A percentile compares a stretch with the other conserved stretches of the same genome.
These are phyloP conservation scores for Anaspis maculata DNA, from an alignment of 2,888 invertebrate genomes.

Conservation along the genomic window DNA sequence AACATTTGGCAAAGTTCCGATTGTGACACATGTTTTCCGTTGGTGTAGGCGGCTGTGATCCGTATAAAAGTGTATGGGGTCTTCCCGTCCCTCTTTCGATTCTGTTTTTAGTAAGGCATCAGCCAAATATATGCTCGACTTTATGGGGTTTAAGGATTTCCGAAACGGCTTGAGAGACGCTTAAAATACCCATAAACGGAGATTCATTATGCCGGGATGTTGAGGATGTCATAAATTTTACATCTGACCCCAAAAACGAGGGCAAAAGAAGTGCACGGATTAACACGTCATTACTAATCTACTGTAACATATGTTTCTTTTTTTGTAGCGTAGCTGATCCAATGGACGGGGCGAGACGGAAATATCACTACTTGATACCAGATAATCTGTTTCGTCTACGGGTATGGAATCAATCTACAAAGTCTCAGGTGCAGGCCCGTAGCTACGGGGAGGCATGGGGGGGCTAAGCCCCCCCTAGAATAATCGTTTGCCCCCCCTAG, in stretches of 20 bases:
- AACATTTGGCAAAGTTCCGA: conserved; percentile 22
- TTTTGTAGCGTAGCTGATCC: no score
- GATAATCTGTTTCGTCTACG: no score
- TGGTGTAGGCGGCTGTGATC: conserved; percentile 13
- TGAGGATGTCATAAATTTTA: conserved; percentile 12
- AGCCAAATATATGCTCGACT: conserved; percentile 22
- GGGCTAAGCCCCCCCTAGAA: no score
- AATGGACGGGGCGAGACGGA: no score
- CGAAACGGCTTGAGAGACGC: conserved; percentile 25
- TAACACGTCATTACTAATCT: conserved; percentile 12
- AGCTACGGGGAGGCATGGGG: no score
- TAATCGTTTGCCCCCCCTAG: no score
- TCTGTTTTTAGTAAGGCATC: conserved; percentile 26
- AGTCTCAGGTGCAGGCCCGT: no score
- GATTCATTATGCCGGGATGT: conserved; percentile 2
- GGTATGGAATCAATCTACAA: no score
- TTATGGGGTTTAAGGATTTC: conserved; percentile 30
- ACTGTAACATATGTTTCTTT: conserved; percentile 6
- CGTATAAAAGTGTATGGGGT: no score
- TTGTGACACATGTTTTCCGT: conserved; percentile 23
- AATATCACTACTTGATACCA: no score
- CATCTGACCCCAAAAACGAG: not conserved
- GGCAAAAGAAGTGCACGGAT: conserved; percentile 5
- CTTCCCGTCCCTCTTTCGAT: conserved; percentile 1
- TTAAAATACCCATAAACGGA: conserved; percentile 13